phyloP scores from a whole-genome alignment of 2,888 invertebrate species.

The Gryllus longicercus region DNA sequence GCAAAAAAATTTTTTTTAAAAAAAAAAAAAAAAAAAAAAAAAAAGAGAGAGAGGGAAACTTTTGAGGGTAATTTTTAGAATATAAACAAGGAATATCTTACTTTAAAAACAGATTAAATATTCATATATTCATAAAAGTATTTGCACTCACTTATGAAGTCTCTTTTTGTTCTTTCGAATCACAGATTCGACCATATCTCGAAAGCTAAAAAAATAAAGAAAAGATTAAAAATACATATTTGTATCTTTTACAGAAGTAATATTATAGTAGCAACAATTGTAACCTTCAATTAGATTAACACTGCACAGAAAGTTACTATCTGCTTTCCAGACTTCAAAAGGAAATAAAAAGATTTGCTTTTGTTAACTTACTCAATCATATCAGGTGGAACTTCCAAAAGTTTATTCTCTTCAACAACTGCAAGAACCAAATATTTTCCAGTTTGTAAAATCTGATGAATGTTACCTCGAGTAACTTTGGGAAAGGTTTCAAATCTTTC shows the following conservation, averaged over 20 bases:
- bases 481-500: constrained; percentile 88
- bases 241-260: background rate
- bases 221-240: background rate
- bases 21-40: too few relatives aligned
- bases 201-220: constrained; percentile 53
- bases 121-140: background rate
- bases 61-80: too few relatives aligned
- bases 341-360: background rate
- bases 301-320: too few relatives aligned
- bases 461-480: constrained; percentile 63
- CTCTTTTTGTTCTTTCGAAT: constrained; percentile 70
- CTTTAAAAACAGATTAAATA: background rate
- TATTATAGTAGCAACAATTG: background rate
- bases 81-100: too few relatives aligned
- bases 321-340: too few relatives aligned
- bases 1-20: too few relatives aligned
- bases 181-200: constrained; percentile 79
- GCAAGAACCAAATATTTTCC: constrained; percentile 84
- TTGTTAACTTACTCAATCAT: constrained; percentile 59
- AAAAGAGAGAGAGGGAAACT: too few relatives aligned
- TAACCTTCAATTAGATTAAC: background rate
- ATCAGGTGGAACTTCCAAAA: constrained; percentile 73
- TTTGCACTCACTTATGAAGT: constrained; percentile 43
- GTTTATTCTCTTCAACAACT: constrained; percentile 82
- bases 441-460: constrained; percentile 75